Evolutionary conservation across 2,888 invertebrate genomes (phyloP), one percentile per base, ranked within the genome.

Genomic region (Hydriomena furcata): DNA sequence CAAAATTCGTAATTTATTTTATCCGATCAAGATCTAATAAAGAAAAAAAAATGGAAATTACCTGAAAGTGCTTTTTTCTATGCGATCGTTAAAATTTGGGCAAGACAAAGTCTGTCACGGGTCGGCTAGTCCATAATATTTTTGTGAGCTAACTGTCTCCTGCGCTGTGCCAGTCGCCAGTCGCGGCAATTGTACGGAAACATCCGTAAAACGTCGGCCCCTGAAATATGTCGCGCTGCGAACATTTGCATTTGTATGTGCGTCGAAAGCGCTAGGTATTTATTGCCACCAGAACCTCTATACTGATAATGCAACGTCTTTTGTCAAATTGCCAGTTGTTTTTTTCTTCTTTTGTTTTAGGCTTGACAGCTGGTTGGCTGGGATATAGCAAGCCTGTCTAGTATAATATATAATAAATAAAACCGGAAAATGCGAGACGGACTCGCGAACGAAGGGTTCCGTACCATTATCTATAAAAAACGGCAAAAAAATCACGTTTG

Each of bases 161-260:
- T 3, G n/a, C 21, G 6, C 13, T 21, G 21, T 0, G 12, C 6
- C 46, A 40, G 45, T 25, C 35, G 17, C 17, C 17, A 17, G 44
- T 34, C 41, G 43, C 38, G 47, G 52, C 50, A 58, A 66, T 68
- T 61, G 44, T 43, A 55, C 51, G 45, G 47, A 44, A 62, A 58
- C 63, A 67, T 65, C 60, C 62, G 67, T 65, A 70, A 69, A 73
- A 66, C 60, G 61, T 54, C 55, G 55, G 42, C 58, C 57, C 44
- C 54, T 65, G 61, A 64, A 58, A 60, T 55, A 62, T 61, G 57
- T 62, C 54, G 53, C 38, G 49, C 55, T 53, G 55, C 54, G 63
- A 60, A 58, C 62, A 65, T 70, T 61, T 56, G 59, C 58, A 62
- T 63, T 51, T 61, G 52, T 49, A 52, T 57, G 52, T 50, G 53